Percentiles rank a stretch among this genome's conserved stretches.
Evolutionary conservation across 2,797 vertebrate genomes (phyloP).

Genomic region (Novumbra hubbsi): DNA sequence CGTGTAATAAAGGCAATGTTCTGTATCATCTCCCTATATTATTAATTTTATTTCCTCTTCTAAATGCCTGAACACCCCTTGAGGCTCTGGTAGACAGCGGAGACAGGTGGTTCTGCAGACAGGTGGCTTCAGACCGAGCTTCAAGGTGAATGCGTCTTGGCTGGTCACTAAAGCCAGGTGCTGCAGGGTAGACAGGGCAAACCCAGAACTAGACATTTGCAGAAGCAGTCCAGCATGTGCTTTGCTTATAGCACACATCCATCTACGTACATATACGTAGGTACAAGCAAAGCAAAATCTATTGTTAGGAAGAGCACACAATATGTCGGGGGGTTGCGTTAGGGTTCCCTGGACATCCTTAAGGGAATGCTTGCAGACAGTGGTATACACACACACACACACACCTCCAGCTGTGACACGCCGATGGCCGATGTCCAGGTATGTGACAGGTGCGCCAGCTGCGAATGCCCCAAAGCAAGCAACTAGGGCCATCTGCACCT

Average conservation of each 20-base stretch:
- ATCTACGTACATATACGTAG: neutral
- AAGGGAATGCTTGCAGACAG: neutral
- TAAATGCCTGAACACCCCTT: constrained; percentile 14
- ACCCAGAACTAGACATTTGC: constrained; percentile 26
- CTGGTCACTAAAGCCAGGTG: constrained; percentile 57
- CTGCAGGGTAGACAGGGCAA: constrained; percentile 39
- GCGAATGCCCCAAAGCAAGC: constrained; percentile 60
- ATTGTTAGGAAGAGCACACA: too few species aligned
- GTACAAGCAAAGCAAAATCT: neutral
- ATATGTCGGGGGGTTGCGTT: too few species aligned
- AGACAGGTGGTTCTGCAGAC: constrained; percentile 72
- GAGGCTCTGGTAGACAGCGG: constrained; percentile 45
- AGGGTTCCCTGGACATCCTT: neutral
- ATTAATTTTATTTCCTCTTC: neutral
- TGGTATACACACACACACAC: constrained; percentile 7
- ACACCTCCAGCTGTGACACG: constrained; percentile 51
- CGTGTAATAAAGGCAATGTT: neutral
- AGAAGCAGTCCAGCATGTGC: neutral
- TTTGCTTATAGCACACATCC: neutral
- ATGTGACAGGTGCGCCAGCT: constrained; percentile 67
- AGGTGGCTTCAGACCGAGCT: constrained; percentile 58
- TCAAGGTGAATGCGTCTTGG: constrained; percentile 65
- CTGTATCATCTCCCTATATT: neutral
- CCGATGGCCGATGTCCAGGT: constrained; percentile 57
- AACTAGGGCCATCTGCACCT: constrained; percentile 62